phyloP scores from a whole-genome alignment of 2,888 invertebrate species.

The Cheilosia grossa region DNA sequence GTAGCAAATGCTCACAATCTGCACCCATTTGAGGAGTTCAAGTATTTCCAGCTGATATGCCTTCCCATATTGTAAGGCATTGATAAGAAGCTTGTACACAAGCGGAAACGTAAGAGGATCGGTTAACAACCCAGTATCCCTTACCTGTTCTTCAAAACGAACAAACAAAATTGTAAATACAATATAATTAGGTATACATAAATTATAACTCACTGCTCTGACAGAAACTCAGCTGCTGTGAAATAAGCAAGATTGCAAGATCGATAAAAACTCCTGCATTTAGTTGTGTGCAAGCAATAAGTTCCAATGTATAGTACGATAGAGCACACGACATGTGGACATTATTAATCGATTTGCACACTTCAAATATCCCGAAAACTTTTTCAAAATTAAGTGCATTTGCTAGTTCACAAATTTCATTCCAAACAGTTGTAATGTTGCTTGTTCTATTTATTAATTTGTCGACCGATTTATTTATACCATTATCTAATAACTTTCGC shows the following conservation, averaged over 20 bases:
- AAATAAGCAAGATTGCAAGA: slow-evolving; percentile 79
- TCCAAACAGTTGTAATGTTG: slow-evolving; percentile 78
- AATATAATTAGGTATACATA: neutral
- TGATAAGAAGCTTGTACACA: slow-evolving; percentile 79
- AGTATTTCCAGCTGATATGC: slow-evolving; percentile 78
- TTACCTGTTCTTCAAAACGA: slow-evolving; percentile 23
- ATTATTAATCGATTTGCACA: slow-evolving; percentile 79
- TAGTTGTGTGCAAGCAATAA: slow-evolving; percentile 77
- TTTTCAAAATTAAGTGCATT: slow-evolving; percentile 77
- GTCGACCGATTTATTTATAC: slow-evolving; percentile 77
- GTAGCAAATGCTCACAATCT: slow-evolving; percentile 79
- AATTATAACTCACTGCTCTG: slow-evolving; percentile 61
- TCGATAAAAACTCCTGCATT: slow-evolving; percentile 79
- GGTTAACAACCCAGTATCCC: slow-evolving; percentile 68
- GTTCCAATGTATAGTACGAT: slow-evolving; percentile 78
- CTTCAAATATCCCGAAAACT: slow-evolving; percentile 77
- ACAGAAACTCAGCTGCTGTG: slow-evolving; percentile 79
- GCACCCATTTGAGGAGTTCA: slow-evolving; percentile 80
- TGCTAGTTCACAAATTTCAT: slow-evolving; percentile 79
- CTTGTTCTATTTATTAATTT: slow-evolving; percentile 66
- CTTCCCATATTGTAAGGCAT: slow-evolving; percentile 77
- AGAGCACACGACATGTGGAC: slow-evolving; percentile 80
- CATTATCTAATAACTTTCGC: slow-evolving; percentile 77
- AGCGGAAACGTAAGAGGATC: slow-evolving; percentile 80
- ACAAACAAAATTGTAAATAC: slow-evolving; percentile 4